Conservation (phyloP, 2,113 vertebrate species). For the Smithornis capensis region DNA sequence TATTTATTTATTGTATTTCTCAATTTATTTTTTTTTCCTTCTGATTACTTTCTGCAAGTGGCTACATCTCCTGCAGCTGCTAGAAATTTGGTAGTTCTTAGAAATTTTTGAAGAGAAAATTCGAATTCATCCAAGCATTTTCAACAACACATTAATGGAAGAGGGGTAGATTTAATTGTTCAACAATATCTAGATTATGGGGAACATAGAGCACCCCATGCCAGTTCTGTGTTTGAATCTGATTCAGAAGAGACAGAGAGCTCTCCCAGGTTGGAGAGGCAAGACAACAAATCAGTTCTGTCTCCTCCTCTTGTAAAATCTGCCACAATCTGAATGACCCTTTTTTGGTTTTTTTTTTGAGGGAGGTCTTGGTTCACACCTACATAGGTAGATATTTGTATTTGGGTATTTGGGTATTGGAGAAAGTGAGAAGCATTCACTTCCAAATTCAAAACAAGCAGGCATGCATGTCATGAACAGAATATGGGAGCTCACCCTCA, state of each 20-base stretch:
- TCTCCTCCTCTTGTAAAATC: neutral
- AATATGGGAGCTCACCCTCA: neutral
- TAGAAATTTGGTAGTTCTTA: neutral
- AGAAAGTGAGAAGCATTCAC: neutral
- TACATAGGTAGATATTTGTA: neutral
- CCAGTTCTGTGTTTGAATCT: neutral
- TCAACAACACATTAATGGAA: neutral
- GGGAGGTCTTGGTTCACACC: neutral
- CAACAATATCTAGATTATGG: too few relatives aligned
- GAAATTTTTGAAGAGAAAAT: neutral
- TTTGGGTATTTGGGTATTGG: neutral
- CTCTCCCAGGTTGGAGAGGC: neutral
- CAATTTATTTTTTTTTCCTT: neutral
- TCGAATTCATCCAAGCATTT: neutral
- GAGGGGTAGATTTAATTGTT: neutral
- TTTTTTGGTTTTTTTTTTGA: neutral
- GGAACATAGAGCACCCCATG: neutral
- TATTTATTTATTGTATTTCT: too few relatives aligned
- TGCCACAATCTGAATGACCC: neutral
- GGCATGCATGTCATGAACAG: rapidly evolving
- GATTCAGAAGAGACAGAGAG: neutral
- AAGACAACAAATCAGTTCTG: neutral
- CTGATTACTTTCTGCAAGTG: neutral
- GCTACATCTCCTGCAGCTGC: neutral
- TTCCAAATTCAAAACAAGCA: neutral